Evolutionary conservation across 2,888 invertebrate genomes (phyloP), one percentile per base, ranked within the genome.

Genomic region (Itoplectis maculator): DNA sequence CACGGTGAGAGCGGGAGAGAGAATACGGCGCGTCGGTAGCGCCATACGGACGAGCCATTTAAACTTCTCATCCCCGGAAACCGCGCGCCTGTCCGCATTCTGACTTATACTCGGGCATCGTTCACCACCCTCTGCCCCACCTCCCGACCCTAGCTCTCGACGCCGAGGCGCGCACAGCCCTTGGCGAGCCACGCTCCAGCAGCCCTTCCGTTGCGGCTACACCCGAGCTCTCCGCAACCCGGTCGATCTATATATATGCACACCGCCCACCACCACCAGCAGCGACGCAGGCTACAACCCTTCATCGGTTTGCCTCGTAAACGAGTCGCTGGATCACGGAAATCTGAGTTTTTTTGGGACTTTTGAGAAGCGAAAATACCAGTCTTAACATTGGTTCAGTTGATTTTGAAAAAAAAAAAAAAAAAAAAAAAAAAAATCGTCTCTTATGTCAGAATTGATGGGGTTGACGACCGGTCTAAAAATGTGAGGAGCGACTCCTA

Each of bases 1-100:
- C n/a, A n/a, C 84, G 79, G 73, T 80, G 70, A 29, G 83, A 84
- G 83, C 87, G 85, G 85, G n/a, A n/a, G n/a, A n/a, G n/a, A 84
- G 87, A 89, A 88, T 88, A 87, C 88, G 70, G 79, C 75, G 29
- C 42, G 37, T n/a, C n/a, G n/a, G n/a, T 69, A 79, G 92, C 92
- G 88, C 92, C 92, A 92, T 92, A 92, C 92, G 92, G 92, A 89
- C 91, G 90, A 91, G 92, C 92, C 92, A 92, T 92, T 92, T 92
- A 92, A 92, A 92, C 92, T 92, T 92, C 91, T 92, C 92, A 92
- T 90, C 89, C 91, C 91, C 90, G 87, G 84, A 88, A 91, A 92
- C 92, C 91, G 84, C 92, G 91, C 89, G 92, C 86, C 91, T 92
- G 92, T 92, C 92, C 92, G 92, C 92, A 92, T 92, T 92, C 92